Evolutionary conservation across 2,888 invertebrate species (phyloP), one percentile per base, ranked within the genome.

Genomic region (Agrochola lota): DNA sequence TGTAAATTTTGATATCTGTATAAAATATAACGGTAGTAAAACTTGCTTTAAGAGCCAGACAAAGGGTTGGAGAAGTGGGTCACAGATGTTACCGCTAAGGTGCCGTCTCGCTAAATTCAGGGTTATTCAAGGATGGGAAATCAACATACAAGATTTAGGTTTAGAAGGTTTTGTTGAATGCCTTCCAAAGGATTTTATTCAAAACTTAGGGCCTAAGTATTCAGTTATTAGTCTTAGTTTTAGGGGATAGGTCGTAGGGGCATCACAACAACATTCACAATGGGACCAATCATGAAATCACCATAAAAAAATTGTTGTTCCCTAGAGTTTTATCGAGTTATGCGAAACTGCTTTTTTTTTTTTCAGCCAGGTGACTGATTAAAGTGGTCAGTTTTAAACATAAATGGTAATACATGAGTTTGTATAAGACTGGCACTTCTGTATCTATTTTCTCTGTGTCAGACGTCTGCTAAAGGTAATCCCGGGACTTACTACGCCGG

Each of bases 401-500:
- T 1, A n/a, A 69, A 69, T 40, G 11, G 55, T n/a, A 57, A 69
- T 57, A 7, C 69, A 40, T 69, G 6, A 17, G 30, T 30, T n/a
- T 17, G 30, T 30, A 17, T 23, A 43, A 3, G 23, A 57, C n/a
- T 71, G 17, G 20, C 52, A 55, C 73, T 77, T 77, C 85, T 71
- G 73, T 1, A 30, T 17, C 7, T 30, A 23, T 52, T 23, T n/a
- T 35, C 12, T 40, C 11, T 23, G 23, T 15, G 57, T 23, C 23
- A 30, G 35, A 60, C 30, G 52, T 55, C 40, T 63, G 60, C 30
- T 64, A 57, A 55, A 69, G 64, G 74, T 83, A 85, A 85, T 85
- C 86, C 78, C 30, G 23, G 5, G 30, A 74, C 83, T 85, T 62
- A 83, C 70, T 60, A 49, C 55, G 49, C 40, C 66, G 46, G 71